Base-by-base conservation (phyloP, 2,888 invertebrate genomes). In the Dryobota labecula region DNA sequence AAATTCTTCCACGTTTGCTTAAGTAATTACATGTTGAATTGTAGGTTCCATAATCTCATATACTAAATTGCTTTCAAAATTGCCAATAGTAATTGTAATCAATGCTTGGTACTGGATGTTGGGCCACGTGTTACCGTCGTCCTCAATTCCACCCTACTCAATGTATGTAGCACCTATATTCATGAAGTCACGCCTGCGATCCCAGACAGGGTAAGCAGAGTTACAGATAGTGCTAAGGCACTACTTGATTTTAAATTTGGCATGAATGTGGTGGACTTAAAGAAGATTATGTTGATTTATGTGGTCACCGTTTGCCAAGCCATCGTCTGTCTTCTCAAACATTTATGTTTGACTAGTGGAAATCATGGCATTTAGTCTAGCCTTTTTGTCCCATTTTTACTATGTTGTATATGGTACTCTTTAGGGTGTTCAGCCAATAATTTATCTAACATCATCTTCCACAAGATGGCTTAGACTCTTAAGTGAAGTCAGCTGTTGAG, bases 31-130 rank as follows among this genome's bases (percentile, higher is more conserved):
- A 63, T 33, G 45, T 45, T 15, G 11, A 24, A 69, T 75, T 64
- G 36, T 64, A 70, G 33, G 1, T 45, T 78, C 13, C 11, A 15
- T 20, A 61, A 45, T 61, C 33, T 51, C n/a, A 24, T 53, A 33
- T 47, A 64, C 27, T 41, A 51, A 11, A 15, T 63, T 64, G 27
- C 33, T 54, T 51, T 51, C 24, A 27, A 0, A 53, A 60, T 70
- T 81, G 49, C 36, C 53, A 65, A 62, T 71, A 70, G 33, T 60
- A n/a, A n/a, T n/a, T 51, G 53, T 66, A 60, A 70, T 76, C 38
- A 53, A 60, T 51, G 58, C 45, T 70, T 76, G 76, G 70, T 65
- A 58, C 43, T 70, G 15, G 33, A 45, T 38, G 38, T 24, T 33
- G 36, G 15, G 45, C 53, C 71, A 76, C 66, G 66, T 78, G 66